Percentiles rank a stretch among this genome's conserved stretches.
Conservation (phyloP, 2,797 vertebrate species). For the Pempheris klunzingeri region DNA sequence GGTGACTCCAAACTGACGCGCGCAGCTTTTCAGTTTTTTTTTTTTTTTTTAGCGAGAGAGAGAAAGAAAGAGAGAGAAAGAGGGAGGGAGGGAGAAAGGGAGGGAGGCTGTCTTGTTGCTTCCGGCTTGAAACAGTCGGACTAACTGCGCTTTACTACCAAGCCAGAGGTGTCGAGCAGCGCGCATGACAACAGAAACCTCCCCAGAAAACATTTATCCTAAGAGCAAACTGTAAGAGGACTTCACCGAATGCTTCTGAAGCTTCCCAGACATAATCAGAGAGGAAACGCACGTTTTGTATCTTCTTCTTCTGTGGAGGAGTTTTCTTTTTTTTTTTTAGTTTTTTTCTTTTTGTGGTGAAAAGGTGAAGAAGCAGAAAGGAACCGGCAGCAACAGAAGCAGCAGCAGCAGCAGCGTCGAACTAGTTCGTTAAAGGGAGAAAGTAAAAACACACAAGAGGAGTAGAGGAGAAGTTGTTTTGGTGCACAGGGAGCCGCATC, state of each 20-base stretch:
- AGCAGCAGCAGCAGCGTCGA: too few relatives aligned
- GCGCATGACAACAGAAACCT: constrained; percentile 65
- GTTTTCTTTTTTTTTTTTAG: background rate
- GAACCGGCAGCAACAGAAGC: background rate
- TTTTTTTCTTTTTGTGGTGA: constrained; percentile 3
- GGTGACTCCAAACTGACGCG: background rate
- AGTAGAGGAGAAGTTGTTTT: background rate
- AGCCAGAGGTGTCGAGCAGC: constrained; percentile 42
- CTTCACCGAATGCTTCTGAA: background rate
- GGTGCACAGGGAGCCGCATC: background rate
- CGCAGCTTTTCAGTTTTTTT: constrained; percentile 10
- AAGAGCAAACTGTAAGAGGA: constrained; percentile 8
- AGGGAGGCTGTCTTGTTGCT: constrained; percentile 47
- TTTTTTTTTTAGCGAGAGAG: too few relatives aligned
- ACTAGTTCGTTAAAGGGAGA: constrained; percentile 29
- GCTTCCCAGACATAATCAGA: background rate
- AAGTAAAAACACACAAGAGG: background rate
- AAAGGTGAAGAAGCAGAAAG: constrained; percentile 26
- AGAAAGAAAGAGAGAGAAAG: constrained; percentile 24
- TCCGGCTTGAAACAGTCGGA: constrained; percentile 74
- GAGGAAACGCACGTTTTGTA: constrained; percentile 33
- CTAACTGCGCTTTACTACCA: constrained; percentile 64
- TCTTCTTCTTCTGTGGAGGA: constrained; percentile 30
- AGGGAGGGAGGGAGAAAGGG: constrained; percentile 34
- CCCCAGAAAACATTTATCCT: constrained; percentile 27